Conservation (phyloP, 1,140 invertebrate genomes). For the Drosophila persimilis region DNA sequence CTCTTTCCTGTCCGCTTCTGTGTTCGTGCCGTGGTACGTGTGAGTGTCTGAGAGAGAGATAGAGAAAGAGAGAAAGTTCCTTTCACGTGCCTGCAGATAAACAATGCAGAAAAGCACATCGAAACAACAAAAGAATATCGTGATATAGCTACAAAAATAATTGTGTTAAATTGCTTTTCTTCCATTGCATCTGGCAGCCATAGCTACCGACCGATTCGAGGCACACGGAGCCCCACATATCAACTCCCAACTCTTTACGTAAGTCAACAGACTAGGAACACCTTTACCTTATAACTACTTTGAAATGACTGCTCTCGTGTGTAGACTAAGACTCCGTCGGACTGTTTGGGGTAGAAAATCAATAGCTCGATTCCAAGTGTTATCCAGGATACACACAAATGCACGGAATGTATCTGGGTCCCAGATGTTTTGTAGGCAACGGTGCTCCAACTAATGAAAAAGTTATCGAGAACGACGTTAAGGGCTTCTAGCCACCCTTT, state of each 20-base stretch:
- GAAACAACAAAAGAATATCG: conserved; percentile 20
- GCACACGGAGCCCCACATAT: conserved; percentile 5
- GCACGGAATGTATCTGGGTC: conserved; percentile 1
- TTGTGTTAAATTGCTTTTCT: conserved; percentile 22
- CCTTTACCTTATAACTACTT: conserved; percentile 1
- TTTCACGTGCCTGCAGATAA: conserved; percentile 66
- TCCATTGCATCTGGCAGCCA: conserved; percentile 8
- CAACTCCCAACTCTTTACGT: conserved; percentile 40
- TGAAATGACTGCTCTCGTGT: conserved; percentile 1
- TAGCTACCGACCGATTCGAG: not conserved
- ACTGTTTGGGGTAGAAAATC: conserved; percentile 63
- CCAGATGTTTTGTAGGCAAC: conserved; percentile 2
- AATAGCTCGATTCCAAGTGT: conserved; percentile 47
- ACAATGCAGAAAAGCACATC: conserved; percentile 34
- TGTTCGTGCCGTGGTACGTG: conserved; percentile 3
- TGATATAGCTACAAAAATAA: conserved; percentile 20
- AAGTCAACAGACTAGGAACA: conserved; percentile 22
- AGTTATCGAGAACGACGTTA: conserved; percentile 27
- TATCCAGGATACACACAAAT: conserved; percentile 26
- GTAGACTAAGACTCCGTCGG: conserved; percentile 27
- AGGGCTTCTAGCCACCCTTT: conserved; percentile 1
- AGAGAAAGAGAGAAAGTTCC: conserved; percentile 27
- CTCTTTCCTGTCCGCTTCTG: conserved; percentile 12
- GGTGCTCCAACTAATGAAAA: conserved; percentile 58
- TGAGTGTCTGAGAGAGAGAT: conserved; percentile 1